Conservation (phyloP, 2,113 vertebrate genomes). For the Sebastes fasciatus region DNA sequence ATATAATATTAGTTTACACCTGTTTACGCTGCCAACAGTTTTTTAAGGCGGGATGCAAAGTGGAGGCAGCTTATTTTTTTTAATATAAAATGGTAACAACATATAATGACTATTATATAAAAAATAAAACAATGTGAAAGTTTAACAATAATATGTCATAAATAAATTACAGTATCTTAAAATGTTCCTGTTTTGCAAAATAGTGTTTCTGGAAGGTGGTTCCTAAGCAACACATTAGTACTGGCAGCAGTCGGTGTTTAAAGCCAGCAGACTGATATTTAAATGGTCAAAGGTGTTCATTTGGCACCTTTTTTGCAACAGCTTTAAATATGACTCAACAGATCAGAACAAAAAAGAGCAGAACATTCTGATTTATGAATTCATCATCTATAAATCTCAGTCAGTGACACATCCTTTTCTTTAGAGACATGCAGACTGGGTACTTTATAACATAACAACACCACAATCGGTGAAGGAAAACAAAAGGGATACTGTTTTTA, state of each 20-base stretch:
- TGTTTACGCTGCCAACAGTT: not conserved
- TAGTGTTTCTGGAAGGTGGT: conserved; percentile 4
- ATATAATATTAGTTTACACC: not conserved
- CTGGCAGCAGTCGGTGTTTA: conserved; percentile 5
- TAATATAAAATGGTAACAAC: not conserved
- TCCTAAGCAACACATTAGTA: conserved; percentile 21
- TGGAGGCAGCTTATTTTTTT: not conserved
- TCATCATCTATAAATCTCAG: not conserved
- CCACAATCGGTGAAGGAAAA: not conserved
- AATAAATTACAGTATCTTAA: not conserved
- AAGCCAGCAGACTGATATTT: conserved; percentile 32
- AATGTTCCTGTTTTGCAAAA: not conserved
- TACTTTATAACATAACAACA: not conserved
- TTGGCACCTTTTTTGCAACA: not conserved
- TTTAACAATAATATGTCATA: not conserved
- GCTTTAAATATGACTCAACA: conserved; percentile 50
- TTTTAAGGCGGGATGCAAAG: not conserved
- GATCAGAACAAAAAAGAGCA: conserved; percentile 35
- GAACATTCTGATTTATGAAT: conserved; percentile 32
- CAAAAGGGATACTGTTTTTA: conserved; percentile 3
- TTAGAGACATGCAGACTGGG: not conserved
- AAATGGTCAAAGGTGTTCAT: conserved; percentile 26
- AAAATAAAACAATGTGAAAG: not conserved
- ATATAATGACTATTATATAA: not conserved
- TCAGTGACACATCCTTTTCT: conserved; percentile 7